Conservation (phyloP, 2,888 invertebrate species). For the Drosophila helvetica region DNA sequence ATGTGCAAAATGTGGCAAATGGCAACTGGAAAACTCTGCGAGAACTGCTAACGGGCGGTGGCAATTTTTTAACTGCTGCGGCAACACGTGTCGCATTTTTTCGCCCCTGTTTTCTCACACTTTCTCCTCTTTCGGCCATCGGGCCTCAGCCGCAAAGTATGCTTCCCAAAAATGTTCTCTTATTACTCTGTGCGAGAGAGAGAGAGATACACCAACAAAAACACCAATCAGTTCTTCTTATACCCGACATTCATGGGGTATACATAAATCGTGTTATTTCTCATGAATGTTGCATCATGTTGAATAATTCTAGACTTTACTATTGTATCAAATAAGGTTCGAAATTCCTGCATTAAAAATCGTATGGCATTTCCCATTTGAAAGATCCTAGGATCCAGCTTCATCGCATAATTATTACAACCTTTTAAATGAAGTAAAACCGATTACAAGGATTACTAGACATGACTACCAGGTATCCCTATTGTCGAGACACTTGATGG, state of each 20-base stretch:
- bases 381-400: too few species aligned
- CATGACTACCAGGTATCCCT: not conserved
- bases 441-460: too few species aligned
- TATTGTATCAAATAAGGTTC: too few species aligned
- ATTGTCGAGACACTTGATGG: not conserved
- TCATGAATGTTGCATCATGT: too few species aligned
- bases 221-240: not conserved
- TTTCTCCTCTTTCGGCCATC: conserved; percentile 28
- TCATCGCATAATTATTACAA: not conserved
- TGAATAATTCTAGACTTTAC: too few species aligned
- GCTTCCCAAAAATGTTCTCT: conserved; percentile 58
- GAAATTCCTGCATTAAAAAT: too few species aligned
- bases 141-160: conserved; percentile 65
- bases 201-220: conserved; percentile 27
- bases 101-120: conserved; percentile 16
- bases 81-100: conserved; percentile 56
- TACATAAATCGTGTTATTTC: not conserved
- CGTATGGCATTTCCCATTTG: too few species aligned
- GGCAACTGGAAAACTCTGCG: conserved; percentile 19
- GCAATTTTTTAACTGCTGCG: conserved; percentile 53
- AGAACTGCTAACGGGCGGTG: not conserved
- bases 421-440: too few species aligned
- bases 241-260: not conserved
- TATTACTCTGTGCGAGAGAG: conserved; percentile 46
- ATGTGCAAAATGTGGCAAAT: conserved; percentile 49